Evolutionary conservation across 2,113 vertebrate genomes (phyloP), one percentile per base, ranked within the genome.

Genomic region (Rostratula benghalensis): DNA sequence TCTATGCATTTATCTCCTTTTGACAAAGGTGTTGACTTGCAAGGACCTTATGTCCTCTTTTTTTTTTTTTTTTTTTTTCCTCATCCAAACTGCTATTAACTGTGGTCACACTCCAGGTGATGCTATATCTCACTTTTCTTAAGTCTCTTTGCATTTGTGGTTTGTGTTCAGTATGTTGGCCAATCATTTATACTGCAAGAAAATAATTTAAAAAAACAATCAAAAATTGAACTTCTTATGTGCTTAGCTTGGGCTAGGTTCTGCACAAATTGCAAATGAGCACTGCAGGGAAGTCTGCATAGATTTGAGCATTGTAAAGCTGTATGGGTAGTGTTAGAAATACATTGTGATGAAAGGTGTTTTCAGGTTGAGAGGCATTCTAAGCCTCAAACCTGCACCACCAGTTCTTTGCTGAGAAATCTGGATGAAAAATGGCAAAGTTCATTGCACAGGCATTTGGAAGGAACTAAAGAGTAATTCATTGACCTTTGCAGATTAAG

Each of bases 401-500:
- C 91, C 83, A 95, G 94, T 96, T 95, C 59, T 51, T 59, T 60
- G 50, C 85, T 63, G 61, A 78, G 91, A 85, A 86, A 78, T 68
- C 46, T 30, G 15, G 84, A 12, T 71, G 27, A 93, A 87, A 96
- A 96, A 89, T 77, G 82, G 33, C 90, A 95, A 95, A 95, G 92
- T 95, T 94, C 90, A 92, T 68, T 87, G 93, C 83, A 41, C 84
- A 92, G 75, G 85, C 83, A 56, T 89, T 95, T 94, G 75, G 59
- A 96, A 95, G 74, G 94, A 89, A 28, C 92, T 87, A 70, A 63
- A 86, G 95, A 92, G 76, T 57, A 80, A 90, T 85, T 54, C 54
- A 19, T 19, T 96, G 96, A 95, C 95, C 95, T 97, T 85, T 95
- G 94, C 77, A 88, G 83, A 88, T 91, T 54, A 94, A 53, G 81